phyloP scores from a whole-genome alignment of 2,797 vertebrate genomes.

The Cossypha caffra region DNA sequence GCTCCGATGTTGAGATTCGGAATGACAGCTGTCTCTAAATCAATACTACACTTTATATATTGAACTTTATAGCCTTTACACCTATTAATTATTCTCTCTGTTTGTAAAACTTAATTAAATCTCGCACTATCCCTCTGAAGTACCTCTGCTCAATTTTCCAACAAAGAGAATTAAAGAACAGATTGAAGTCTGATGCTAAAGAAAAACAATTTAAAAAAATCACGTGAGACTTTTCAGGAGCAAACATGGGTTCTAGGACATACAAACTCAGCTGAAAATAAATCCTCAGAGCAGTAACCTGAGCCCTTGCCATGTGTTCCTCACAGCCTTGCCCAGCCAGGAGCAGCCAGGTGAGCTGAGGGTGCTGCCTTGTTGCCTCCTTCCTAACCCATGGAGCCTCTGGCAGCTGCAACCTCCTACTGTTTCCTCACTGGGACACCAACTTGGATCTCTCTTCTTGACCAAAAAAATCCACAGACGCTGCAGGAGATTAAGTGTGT shows the following conservation, averaged over 20 bases:
- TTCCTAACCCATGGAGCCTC: not conserved
- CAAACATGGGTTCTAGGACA: not conserved
- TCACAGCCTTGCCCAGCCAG: not conserved
- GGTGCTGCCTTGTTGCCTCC: not conserved
- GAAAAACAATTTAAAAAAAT: too few relatives aligned
- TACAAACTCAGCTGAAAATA: not conserved
- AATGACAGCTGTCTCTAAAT: not conserved
- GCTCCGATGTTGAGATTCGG: not conserved
- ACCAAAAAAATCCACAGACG: not conserved
- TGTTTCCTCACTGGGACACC: not conserved
- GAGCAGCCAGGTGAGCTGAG: not conserved
- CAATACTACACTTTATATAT: not conserved
- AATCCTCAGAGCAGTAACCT: not conserved
- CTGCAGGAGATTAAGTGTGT: not conserved
- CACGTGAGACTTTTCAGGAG: not conserved
- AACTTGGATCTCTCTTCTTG: not conserved
- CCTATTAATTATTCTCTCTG: not conserved
- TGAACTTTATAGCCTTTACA: not conserved
- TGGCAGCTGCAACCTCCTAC: not conserved
- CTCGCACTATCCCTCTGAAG: not conserved
- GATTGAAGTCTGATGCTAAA: not conserved
- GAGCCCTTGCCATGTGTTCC: not conserved
- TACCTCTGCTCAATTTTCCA: not conserved
- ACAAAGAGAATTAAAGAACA: not conserved
- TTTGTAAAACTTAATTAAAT: not conserved